Conservation (phyloP, 2,797 vertebrate genomes). For the Sebastes umbrosus region DNA sequence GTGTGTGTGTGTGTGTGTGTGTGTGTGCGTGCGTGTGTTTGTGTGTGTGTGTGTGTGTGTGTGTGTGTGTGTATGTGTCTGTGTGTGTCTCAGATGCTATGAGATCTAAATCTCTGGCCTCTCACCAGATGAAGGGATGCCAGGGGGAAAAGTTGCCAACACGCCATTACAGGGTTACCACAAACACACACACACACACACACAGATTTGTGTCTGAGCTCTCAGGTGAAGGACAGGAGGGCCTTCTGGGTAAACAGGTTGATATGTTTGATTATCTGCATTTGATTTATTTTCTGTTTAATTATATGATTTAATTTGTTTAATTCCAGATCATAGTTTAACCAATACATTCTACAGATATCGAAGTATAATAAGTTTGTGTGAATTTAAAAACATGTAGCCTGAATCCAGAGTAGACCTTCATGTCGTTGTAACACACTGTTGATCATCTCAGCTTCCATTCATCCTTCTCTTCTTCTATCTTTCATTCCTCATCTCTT, state of each 20-base stretch:
- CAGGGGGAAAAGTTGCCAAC: slow-evolving; percentile 30
- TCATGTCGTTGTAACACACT: not conserved
- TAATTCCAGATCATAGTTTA: not conserved
- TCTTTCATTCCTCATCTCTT: slow-evolving; percentile 3
- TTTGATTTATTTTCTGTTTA: not conserved
- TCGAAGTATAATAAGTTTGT: not conserved
- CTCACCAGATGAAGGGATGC: slow-evolving; percentile 24
- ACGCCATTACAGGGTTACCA: slow-evolving; percentile 1
- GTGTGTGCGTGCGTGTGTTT: not conserved
- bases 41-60: not conserved
- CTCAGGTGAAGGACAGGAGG: slow-evolving; percentile 4
- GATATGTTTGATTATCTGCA: not conserved
- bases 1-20: not conserved
- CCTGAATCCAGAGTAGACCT: not conserved
- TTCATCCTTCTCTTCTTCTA: slow-evolving; percentile 16
- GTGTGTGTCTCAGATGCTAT: slow-evolving; percentile 7
- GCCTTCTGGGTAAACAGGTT: not conserved
- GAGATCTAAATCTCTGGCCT: slow-evolving; percentile 34
- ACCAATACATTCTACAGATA: not conserved
- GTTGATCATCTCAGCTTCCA: slow-evolving; percentile 1
- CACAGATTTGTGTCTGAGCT: not conserved
- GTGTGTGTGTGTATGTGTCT: not conserved
- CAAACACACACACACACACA: too few relatives aligned
- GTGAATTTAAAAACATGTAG: not conserved
- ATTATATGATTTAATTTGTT: not conserved